Conservation (phyloP, 2,888 invertebrate genomes). For the Tuberolachnus salignus region DNA sequence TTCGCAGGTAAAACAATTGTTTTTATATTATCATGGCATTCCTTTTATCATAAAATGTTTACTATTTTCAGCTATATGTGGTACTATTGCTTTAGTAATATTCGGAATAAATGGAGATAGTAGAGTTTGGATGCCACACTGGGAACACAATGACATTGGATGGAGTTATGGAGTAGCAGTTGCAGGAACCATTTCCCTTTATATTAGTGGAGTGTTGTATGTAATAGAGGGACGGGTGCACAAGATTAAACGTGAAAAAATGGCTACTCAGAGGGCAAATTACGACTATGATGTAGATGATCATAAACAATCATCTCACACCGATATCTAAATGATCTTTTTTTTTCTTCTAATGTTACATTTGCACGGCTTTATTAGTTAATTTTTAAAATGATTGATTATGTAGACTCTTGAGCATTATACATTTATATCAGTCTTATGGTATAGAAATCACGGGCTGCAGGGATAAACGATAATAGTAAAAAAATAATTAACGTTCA, state of each 20-base stretch:
- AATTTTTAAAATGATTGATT: slow-evolving; percentile 9
- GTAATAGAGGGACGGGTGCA: slow-evolving; percentile 82
- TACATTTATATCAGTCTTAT: background rate
- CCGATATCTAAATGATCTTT: slow-evolving; percentile 70
- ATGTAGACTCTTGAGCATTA: slow-evolving; percentile 1
- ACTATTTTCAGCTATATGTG: slow-evolving; percentile 72
- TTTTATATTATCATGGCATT: background rate
- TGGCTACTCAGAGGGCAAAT: slow-evolving; percentile 62
- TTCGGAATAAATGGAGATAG: slow-evolving; percentile 91
- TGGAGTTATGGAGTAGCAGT: slow-evolving; percentile 92
- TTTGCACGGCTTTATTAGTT: slow-evolving; percentile 19
- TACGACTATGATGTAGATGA: slow-evolving; percentile 73
- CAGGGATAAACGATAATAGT: too few species aligned
- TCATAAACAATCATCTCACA: slow-evolving; percentile 70
- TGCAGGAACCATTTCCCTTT: slow-evolving; percentile 76
- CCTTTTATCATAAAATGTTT: slow-evolving; percentile 49
- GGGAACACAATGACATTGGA: slow-evolving; percentile 92
- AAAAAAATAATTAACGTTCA: too few species aligned
- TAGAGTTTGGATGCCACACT: slow-evolving; percentile 93
- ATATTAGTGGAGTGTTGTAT: slow-evolving; percentile 80
- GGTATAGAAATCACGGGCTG: background rate
- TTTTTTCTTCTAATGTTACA: background rate
- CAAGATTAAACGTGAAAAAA: slow-evolving; percentile 73
- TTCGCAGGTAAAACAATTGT: slow-evolving; percentile 68
- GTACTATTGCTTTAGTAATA: slow-evolving; percentile 81